Evolutionary conservation across 2,113 vertebrate species (phyloP), one percentile per base, ranked within the genome.

Genomic region (Lonchura striata): DNA sequence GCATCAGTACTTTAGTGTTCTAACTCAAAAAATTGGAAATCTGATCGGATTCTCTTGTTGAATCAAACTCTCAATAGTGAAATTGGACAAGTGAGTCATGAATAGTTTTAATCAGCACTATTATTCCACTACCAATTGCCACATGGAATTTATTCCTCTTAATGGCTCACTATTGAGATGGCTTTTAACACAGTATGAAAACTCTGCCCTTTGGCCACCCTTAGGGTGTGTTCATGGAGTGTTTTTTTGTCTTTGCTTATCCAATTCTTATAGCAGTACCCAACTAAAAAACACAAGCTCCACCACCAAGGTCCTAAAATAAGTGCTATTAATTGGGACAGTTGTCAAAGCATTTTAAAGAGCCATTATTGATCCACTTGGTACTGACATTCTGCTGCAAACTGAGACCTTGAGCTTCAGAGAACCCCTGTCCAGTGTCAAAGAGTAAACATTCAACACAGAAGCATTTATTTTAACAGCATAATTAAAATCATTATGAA

Each of bases 201-300:
- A 63, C 63, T 56, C 28, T 47, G 56, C 66, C 87, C 39, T 88
- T 89, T 81, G 66, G 90, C 82, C 75, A 79, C 89, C 81, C 25
- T 94, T 93, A 86, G 79, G 35, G 39, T 82, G 65, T 82, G 59
- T 15, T 94, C 49, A 87, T 35, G 47, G 66, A 63, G 35, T 56
- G 54, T 41, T 93, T 94, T 96, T 94, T 89, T 49, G 22, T 69
- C 76, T 85, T 86, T 89, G 66, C 49, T 93, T 85, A 87, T 89
- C 52, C 63, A 81, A 68, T 92, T 94, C 61, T 71, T 78, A 72
- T n/a, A 90, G 57, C 39, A 72, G 42, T 65, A 77, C 49, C 88
- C 76, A 89, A 88, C 35, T 65, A 14, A 85, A 92, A 96, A 88
- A 28, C 31, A 92, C 76, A 95, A 92, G 50, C 13, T 21, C 17